Conservation (phyloP, 2,888 invertebrate species). For the Psylliodes chrysocephalus region DNA sequence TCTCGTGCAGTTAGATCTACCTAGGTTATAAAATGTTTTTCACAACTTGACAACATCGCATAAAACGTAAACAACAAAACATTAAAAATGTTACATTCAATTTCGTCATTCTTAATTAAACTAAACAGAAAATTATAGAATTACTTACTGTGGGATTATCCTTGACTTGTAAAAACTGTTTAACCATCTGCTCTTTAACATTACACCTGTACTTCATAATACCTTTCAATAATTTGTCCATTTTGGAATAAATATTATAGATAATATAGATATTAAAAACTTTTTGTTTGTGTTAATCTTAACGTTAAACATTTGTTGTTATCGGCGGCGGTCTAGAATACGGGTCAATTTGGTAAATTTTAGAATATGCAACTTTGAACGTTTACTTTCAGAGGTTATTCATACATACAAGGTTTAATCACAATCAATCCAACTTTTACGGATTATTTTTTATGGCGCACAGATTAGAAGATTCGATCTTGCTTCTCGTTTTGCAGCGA, state of each 20-base stretch:
- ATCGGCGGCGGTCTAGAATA: slow-evolving; percentile 3
- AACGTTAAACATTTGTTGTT: background rate
- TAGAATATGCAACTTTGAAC: background rate
- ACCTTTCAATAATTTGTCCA: slow-evolving; percentile 90
- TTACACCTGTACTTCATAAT: slow-evolving; percentile 89
- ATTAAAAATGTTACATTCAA: background rate
- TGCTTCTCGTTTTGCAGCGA: too few relatives aligned
- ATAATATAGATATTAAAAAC: background rate
- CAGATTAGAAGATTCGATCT: too few relatives aligned
- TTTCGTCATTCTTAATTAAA: slow-evolving; percentile 1
- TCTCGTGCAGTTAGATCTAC: too few relatives aligned
- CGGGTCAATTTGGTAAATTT: slow-evolving; percentile 4
- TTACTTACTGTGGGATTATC: slow-evolving; percentile 85
- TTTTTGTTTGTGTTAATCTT: slow-evolving; percentile 4
- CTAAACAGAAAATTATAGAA: background rate
- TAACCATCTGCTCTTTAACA: slow-evolving; percentile 86
- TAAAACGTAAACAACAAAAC: background rate
- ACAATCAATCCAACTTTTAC: background rate
- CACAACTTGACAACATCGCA: background rate
- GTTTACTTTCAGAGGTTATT: background rate
- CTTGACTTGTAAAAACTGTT: slow-evolving; percentile 89
- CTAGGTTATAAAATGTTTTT: too few relatives aligned
- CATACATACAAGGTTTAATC: slow-evolving; percentile 3
- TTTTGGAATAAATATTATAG: slow-evolving; percentile 57
- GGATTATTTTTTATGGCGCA: background rate